Evolutionary conservation across 2,797 vertebrate species (phyloP).

Genomic region (Balearica regulorum): DNA sequence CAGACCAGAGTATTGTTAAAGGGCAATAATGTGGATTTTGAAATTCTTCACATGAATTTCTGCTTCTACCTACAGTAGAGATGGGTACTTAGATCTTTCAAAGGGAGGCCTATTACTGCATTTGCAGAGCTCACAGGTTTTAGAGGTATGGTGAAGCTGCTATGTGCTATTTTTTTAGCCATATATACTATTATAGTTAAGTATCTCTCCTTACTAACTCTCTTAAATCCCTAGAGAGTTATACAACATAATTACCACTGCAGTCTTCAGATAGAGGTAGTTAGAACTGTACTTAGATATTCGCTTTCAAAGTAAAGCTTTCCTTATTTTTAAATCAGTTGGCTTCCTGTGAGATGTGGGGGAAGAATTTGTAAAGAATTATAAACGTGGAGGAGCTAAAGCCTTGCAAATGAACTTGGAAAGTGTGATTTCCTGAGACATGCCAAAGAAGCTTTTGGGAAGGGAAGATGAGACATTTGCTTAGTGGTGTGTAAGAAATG

Average conservation of each 20-base stretch:
- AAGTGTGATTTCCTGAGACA: not conserved
- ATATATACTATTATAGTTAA: not conserved
- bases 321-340: not conserved
- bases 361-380: not conserved
- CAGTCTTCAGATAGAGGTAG: not conserved
- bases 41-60: not conserved
- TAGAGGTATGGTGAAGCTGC: not conserved
- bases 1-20: not conserved
- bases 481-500: not conserved
- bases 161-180: not conserved
- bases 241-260: not conserved
- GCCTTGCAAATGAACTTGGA: not conserved
- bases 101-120: not conserved
- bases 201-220: not conserved
- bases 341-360: not conserved
- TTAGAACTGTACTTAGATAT: not conserved
- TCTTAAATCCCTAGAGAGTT: not conserved
- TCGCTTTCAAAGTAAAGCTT: not conserved
- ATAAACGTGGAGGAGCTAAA: not conserved
- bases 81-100: not conserved
- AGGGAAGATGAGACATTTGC: not conserved
- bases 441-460: not conserved
- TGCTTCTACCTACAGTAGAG: not conserved
- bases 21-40: not conserved
- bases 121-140: not conserved